Base-by-base conservation (phyloP, 2,797 vertebrate species). In the Garrulus glandarius region DNA sequence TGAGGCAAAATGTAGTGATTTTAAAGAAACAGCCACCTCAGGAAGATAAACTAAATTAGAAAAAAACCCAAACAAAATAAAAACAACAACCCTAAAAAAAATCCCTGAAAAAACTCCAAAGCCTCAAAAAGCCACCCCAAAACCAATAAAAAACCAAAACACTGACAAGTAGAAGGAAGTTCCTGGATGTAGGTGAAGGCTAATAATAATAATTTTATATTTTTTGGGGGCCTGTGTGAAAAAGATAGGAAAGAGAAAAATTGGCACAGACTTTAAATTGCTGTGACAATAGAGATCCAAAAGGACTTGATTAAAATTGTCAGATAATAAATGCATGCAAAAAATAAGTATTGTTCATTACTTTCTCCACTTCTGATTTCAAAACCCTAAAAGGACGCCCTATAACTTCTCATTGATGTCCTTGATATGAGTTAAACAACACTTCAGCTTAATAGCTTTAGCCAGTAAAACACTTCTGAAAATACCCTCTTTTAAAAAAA, bases 41-140 rank as follows among this genome's bases (percentile, higher is more conserved):
- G 22, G 0, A 8, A 17, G 17, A 30, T 59, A 0, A 34, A 5
- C 7, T 20, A 29, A 13, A 21, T 8, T 41, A 32, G 14, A 30
- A 41, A 50, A 70, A 13, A 9, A 5, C 12, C 7, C 4, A 29
- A 43, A 6, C 9, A 24, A 57, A 36, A 11, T 5, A 27, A 41
- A 59, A 79, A 11, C 2, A 24, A 13, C 6, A 32, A 16, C 5
- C 12, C 9, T 13, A 43, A 50, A 59, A 64, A 63, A 43, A 23
- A 1, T 1, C 2, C 5, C 29, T 32, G 17, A 29, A 39, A 37
- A 36, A 27, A 10, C 9, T 26, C 4, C 21, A 74, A 67, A 37
- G 11, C 9, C 6, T 32, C 4, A 61, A 61, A 61, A 11, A 7
- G 23, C 1, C 2, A 24, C 14, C 3, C 5, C 16, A 18, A 72